Evolutionary conservation across 2,888 invertebrate genomes (phyloP), one percentile per base, ranked within the genome.

Genomic region (Frankliniella intonsa): DNA sequence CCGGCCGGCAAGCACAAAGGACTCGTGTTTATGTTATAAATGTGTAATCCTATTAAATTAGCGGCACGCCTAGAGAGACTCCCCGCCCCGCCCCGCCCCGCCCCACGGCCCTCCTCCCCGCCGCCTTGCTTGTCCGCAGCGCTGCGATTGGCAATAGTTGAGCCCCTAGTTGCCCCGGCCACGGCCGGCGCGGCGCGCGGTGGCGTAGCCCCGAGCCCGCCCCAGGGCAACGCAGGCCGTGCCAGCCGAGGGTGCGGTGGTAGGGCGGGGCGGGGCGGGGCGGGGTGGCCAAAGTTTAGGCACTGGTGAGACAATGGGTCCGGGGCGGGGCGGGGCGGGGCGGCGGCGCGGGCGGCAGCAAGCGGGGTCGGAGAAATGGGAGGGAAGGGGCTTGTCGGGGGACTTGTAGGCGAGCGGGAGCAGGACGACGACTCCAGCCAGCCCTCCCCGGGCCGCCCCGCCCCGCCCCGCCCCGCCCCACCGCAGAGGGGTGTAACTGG

Each of bases 71-170:
- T 38, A 38, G 38, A 38, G 38, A 38, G 38, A 38, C 38, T 38
- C 38, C 38, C 69, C 69, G 69, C 22, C 19, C 25, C 11, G 69
- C 69, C 22, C 12, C 22, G 69, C 69, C 22, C 69, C 25, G 25
- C 69, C 25, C 12, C 69, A 22, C 0, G 9, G 69, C 69, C 69
- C 55, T 19, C 55, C 55, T 12, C 55, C 55, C 3, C 55, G 55
- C 55, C 55, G 10, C 55, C 19, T 14, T n/a, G 17, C 55, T 12
- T 8, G 55, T 17, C 55, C 62, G 62, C 62, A 17, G 25, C 69
- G 69, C 69, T 62, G 25, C 69, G 69, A 76, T 76, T 76, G 69
- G 69, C 69, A 76, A 76, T 76, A 76, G 69, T 76, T 76, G 69
- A 25, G 69, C 69, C 69, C 12, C 69, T 25, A 76, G 69, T 25